phyloP scores from a whole-genome alignment of 2,888 invertebrate species.

The Tricholauxania praeusta region DNA sequence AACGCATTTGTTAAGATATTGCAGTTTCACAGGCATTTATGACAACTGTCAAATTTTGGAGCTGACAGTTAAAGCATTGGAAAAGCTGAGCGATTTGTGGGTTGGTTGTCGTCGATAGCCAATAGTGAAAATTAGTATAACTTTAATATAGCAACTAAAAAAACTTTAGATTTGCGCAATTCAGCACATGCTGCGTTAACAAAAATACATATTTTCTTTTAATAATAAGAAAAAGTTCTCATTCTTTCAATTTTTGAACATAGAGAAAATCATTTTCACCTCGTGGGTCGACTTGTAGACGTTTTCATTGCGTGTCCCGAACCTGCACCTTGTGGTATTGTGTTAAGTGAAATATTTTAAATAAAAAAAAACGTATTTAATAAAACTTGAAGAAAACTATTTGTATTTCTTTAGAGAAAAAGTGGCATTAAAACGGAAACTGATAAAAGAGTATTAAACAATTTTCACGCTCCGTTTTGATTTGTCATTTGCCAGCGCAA shows the following conservation, averaged over 20 bases:
- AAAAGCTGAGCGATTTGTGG: constrained; percentile 7
- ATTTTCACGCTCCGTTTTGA: background rate
- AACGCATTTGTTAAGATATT: background rate
- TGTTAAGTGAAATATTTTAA: constrained; percentile 8
- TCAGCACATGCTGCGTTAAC: background rate
- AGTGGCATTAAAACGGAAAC: background rate
- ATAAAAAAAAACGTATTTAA: background rate
- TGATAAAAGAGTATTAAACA: background rate
- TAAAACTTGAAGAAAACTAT: background rate
- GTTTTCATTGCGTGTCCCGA: background rate
- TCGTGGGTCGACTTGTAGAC: background rate
- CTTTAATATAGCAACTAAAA: too few species aligned
- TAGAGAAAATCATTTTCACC: too few species aligned
- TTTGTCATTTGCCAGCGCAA: constrained; percentile 14
- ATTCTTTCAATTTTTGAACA: too few species aligned
- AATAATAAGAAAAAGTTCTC: too few species aligned
- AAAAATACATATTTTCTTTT: too few species aligned
- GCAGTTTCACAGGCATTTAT: background rate
- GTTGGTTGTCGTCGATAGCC: background rate
- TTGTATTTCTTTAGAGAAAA: background rate
- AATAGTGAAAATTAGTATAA: too few species aligned
- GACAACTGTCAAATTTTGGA: background rate
- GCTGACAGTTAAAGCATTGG: background rate
- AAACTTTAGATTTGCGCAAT: too few species aligned
- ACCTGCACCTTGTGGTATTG: background rate